Percentiles rank a stretch among this genome's conserved stretches.
phyloP scores from a whole-genome alignment of 2,113 vertebrate species.

The Spheniscus mendiculus region DNA sequence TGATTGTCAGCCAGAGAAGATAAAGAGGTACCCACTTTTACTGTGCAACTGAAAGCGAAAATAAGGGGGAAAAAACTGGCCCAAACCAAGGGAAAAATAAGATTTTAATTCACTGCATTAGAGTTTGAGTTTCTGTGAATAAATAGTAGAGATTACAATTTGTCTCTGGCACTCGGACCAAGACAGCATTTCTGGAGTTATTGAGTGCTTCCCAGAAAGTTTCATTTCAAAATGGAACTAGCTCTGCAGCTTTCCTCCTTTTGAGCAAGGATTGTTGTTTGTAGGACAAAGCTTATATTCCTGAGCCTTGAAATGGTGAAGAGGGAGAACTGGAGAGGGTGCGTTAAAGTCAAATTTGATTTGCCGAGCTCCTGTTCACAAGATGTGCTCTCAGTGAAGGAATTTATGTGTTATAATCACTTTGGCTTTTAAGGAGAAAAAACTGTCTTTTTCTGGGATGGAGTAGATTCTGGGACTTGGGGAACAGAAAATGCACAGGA shows the following conservation, averaged over 20 bases:
- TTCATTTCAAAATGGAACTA: not conserved
- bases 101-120: not conserved
- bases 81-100: not conserved
- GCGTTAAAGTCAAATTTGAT: not conserved
- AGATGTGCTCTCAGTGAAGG: not conserved
- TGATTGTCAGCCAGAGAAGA: not conserved
- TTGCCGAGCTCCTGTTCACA: not conserved
- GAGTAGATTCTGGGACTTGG: not conserved
- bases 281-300: not conserved
- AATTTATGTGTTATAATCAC: slow-evolving; percentile 26
- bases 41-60: not conserved
- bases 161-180: not conserved
- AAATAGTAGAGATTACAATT: not conserved
- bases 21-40: not conserved
- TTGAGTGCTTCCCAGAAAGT: not conserved
- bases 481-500: not conserved
- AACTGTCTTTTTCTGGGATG: not conserved
- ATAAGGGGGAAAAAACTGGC: not conserved
- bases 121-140: not conserved
- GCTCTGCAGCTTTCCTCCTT: not conserved
- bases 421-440: not conserved
- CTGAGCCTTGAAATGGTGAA: not conserved
- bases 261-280: not conserved
- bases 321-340: not conserved
- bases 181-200: not conserved